Evolutionary conservation across 2,797 vertebrate species (phyloP), one percentile per base, ranked within the genome.

Genomic region (Capromys pilorides): DNA sequence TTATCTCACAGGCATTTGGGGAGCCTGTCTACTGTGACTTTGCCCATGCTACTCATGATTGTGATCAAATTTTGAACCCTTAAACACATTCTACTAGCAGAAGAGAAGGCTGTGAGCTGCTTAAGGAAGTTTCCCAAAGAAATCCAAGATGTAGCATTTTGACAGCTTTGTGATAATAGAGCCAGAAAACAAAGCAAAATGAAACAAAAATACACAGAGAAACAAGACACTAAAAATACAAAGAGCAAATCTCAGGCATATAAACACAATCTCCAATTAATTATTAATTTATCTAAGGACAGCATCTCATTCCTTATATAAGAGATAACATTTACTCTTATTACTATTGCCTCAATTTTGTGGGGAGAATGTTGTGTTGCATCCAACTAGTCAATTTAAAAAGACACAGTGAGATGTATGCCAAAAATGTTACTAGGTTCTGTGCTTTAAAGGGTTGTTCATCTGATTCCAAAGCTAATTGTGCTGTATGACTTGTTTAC

Each of bases 401-500:
- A 90, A 95, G 33, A 69, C 33, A 36, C n/a, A 33, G 66, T 66
- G 89, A 51, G 41, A 67, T 85, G 91, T 71, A 22, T 12, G 86
- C 31, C n/a, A 54, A 80, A 79, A 81, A 61, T 45, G 14, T 88
- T 92, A n/a, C 64, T 92, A 24, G 9, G 93, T 75, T 81, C 67
- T 78, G 21, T 84, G 39, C 64, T 91, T 87, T 79, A 75, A 88
- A 86, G 39, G 11, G 31, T 95, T 75, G 49, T 92, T 93, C 19
- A n/a, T 3, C 87, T 78, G 82, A 39, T 83, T 67, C 45, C 73
- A 62, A 92, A 54, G 82, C 75, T 75, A 51, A 57, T 69, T 80
- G n/a, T 71, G 5, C 62, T 67, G 26, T 1, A 4, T 91, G 45
- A 85, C 26, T 88, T 51, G 57, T 62, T 69, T 6, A 18, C 18